Evolutionary conservation across 92 coral and sea anemone genomes (phyloP), one percentile per base, ranked within the genome.

Genomic region (Palythoa caribaeorum): DNA sequence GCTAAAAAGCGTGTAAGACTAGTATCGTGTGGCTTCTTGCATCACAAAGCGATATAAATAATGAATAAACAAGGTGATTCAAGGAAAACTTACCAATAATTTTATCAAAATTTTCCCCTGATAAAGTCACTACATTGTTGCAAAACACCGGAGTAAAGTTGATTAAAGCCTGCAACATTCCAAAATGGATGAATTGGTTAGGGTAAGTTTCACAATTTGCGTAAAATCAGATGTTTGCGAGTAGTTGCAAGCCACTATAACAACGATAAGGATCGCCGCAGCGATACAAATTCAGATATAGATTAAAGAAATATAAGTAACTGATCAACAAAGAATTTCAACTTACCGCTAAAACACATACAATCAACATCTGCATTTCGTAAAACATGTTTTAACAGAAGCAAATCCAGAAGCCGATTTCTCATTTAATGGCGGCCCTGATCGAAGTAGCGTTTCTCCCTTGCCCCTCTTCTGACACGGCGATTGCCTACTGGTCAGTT

Each of bases 401-500:
- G 84, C 88, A 60, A 68, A 70, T 71, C 85, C 65, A 83, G 12
- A 38, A 19, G 78, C 66, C 71, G 69, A 73, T 50, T 50, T 38
- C 66, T 71, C 77, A 63, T 48, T 51, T 86, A 57, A 83, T 63
- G 84, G 65, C 77, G 36, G 48, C 62, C 87, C 83, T 78, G 92
- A 93, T 93, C 60, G 80, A 84, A 78, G 59, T n/a, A 59, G 91
- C 38, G 88, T 80, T 88, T 92, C 93, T 92, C 93, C 96, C 68
- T 80, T 53, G 55, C 13, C 54, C 17, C 47, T 66, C 87, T 79
- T 80, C 90, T 94, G 98, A 94, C 98, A 94, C 98, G 96, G 98
- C 98, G 89, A 75, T 7, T 20, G 77, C 68, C 88, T 94, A 94
- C 77, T 94, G 98, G 98, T 93, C 96, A 89, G 90, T 91, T 94